Evolutionary conservation across 2,888 invertebrate genomes (phyloP).

Genomic region (Noctua janthina): DNA sequence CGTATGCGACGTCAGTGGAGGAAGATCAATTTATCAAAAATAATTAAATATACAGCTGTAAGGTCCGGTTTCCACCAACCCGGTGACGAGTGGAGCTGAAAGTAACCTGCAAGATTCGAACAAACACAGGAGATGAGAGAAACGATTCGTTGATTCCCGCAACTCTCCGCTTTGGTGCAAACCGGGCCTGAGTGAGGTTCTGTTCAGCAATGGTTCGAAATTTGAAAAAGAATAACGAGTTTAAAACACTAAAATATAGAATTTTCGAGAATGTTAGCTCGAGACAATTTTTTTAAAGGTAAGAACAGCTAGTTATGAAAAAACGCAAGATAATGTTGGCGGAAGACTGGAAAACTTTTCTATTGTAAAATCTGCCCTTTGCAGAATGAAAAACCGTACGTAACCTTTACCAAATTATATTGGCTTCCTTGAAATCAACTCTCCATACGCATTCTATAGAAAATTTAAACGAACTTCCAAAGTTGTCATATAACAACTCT

Average conservation of each 20-base stretch:
- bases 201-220: neutral
- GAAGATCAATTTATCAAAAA: neutral
- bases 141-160: neutral
- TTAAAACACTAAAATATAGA: neutral
- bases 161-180: neutral
- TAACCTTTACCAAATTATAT: neutral
- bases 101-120: neutral
- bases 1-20: neutral
- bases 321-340: neutral
- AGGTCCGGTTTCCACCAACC: neutral
- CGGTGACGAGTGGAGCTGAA: neutral
- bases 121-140: neutral
- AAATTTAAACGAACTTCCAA: neutral
- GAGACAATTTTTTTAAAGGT: neutral
- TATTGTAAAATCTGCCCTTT: neutral
- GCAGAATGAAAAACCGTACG: neutral
- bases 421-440: slow-evolving; percentile 17
- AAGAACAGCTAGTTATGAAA: neutral
- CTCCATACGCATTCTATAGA: neutral
- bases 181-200: neutral
- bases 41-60: neutral
- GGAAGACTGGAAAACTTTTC: neutral
- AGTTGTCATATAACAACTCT: neutral
- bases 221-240: neutral
- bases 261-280: neutral